phyloP scores from a whole-genome alignment of 2,113 vertebrate genomes.

The Sialia sialis region DNA sequence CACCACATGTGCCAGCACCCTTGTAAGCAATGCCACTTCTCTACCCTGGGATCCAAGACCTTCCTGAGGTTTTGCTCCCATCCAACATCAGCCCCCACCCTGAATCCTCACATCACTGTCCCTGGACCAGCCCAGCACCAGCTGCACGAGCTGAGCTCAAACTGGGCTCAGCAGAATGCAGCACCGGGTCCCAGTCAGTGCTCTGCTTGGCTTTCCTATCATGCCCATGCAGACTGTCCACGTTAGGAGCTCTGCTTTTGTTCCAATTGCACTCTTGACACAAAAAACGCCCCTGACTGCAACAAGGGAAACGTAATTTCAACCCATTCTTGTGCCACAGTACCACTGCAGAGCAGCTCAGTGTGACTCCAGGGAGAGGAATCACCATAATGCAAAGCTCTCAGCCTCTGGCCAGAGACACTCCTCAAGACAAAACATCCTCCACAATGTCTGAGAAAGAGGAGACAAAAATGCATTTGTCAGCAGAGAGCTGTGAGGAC shows the following conservation, averaged over 20 bases:
- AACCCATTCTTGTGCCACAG: neutral
- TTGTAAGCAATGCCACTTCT: neutral
- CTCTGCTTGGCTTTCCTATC: neutral
- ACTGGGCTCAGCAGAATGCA: neutral
- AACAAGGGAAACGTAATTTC: neutral
- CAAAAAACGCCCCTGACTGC: neutral
- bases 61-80: neutral
- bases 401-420: neutral
- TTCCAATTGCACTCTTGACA: neutral
- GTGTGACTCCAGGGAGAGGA: neutral
- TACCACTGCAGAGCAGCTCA: neutral
- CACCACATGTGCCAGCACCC: neutral
- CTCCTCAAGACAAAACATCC: neutral
- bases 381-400: neutral
- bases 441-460: neutral
- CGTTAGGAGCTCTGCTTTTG: neutral
- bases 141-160: neutral
- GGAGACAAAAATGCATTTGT: neutral
- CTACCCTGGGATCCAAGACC: rapidly evolving
- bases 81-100: neutral
- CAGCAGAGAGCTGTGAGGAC: neutral
- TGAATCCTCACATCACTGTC: neutral
- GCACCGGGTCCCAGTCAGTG: neutral
- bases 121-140: neutral
- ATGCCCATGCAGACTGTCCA: rapidly evolving